phyloP scores from a whole-genome alignment of 2,797 vertebrate species.

The Lepilemur ruficaudatus region DNA sequence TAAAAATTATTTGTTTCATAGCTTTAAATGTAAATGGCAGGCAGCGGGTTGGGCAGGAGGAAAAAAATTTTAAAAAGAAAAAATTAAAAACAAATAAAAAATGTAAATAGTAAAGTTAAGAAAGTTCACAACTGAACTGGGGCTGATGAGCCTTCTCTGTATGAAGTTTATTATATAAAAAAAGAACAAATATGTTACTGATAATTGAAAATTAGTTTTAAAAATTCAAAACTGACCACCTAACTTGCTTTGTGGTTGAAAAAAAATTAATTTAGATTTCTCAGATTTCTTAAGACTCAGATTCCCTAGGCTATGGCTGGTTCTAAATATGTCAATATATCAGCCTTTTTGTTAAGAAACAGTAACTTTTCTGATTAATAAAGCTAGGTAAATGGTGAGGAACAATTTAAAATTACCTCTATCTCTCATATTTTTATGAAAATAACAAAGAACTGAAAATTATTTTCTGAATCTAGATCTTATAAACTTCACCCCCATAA shows the following conservation, averaged over 20 bases:
- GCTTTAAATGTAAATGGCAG: conserved; percentile 7
- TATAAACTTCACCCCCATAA: background rate
- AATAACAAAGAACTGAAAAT: background rate
- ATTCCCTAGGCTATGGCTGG: background rate
- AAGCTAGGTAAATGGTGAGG: background rate
- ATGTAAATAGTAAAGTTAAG: conserved; percentile 3
- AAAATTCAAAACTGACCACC: background rate
- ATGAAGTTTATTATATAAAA: conserved; percentile 11
- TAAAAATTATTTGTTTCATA: conserved; percentile 9
- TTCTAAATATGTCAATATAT: background rate
- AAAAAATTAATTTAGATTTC: background rate
- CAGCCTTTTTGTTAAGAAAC: background rate
- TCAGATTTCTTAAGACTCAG: background rate
- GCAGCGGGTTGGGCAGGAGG: no score
- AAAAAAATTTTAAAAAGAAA: background rate
- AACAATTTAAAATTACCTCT: conserved; percentile 24
- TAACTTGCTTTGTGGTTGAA: background rate
- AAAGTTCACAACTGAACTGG: conserved; percentile 6
- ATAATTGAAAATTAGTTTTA: background rate
- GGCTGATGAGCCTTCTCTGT: background rate
- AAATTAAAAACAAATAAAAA: no score
- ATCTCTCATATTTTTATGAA: conserved; percentile 6
- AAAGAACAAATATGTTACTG: background rate
- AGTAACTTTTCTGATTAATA: conserved; percentile 8
- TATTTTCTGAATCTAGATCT: background rate